phyloP scores from a whole-genome alignment of 2,888 invertebrate genomes.

The Eristalinus sepulchralis region DNA sequence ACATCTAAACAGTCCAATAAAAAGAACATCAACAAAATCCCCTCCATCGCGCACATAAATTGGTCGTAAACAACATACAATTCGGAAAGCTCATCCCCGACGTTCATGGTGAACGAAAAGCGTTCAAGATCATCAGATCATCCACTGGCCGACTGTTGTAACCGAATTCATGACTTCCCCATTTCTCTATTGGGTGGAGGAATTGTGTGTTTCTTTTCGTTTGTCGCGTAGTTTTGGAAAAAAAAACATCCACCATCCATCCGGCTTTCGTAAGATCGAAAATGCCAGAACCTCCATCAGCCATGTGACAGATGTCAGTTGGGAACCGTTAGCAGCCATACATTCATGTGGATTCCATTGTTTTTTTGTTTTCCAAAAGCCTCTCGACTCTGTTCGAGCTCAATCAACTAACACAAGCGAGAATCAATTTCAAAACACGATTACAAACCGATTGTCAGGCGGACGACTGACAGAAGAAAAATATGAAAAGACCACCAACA shows the following conservation, averaged over 20 bases:
- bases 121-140: conserved; percentile 17
- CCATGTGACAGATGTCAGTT: neutral
- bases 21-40: neutral
- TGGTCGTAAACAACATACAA: neutral
- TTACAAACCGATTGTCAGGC: neutral
- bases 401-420: neutral
- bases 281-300: neutral
- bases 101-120: conserved; percentile 22
- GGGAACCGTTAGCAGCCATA: neutral
- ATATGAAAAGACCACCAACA: conserved; percentile 3
- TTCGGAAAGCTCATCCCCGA: neutral
- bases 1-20: neutral
- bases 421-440: neutral
- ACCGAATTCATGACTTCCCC: neutral
- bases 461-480: neutral
- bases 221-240: neutral
- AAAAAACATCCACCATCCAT: neutral
- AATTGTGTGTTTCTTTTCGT: neutral
- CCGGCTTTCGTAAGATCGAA: neutral
- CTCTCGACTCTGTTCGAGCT: neutral
- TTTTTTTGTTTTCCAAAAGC: neutral
- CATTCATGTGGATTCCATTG: no score
- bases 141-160: neutral
- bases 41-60: neutral
- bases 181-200: no score